phyloP scores from a whole-genome alignment of 2,888 invertebrate genomes.

The Drosophila longiperda region DNA sequence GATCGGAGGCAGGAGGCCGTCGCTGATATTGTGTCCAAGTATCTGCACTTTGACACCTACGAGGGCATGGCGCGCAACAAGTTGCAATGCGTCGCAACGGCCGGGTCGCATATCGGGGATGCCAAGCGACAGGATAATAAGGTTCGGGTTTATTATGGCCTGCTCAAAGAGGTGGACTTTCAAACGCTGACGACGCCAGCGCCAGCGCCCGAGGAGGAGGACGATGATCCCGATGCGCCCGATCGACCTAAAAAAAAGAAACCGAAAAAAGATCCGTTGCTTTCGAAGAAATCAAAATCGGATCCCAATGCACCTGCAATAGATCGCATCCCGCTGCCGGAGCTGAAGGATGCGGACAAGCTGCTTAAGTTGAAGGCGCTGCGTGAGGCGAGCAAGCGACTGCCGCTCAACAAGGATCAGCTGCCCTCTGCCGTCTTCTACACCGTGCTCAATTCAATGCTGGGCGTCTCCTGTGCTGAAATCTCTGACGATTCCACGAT shows the following conservation, averaged over 20 bases:
- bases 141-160: conserved; percentile 96
- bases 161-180: conserved; percentile 91
- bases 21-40: conserved; percentile 96
- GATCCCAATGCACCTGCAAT: conserved; percentile 98
- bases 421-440: conserved; percentile 98
- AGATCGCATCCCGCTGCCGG: conserved; percentile 97
- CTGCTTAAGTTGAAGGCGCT: conserved; percentile 95
- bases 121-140: conserved; percentile 96
- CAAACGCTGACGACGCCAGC: conserved; percentile 86
- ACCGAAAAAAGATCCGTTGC: conserved; percentile 95
- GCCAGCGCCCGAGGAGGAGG: conserved; percentile 87
- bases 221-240: conserved; percentile 91
- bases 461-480: conserved; percentile 91
- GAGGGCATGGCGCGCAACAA: conserved; percentile 97
- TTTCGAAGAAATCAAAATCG: conserved; percentile 97
- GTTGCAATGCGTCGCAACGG: conserved; percentile 94
- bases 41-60: conserved; percentile 97
- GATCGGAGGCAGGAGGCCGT: conserved; percentile 95
- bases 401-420: conserved; percentile 90
- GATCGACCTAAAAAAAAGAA: conserved; percentile 98
- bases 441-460: conserved; percentile 95
- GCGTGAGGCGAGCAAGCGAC: conserved; percentile 94
- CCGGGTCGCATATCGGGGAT: conserved; percentile 96
- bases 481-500: conserved; percentile 97
- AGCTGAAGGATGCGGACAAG: conserved; percentile 96